Base-by-base conservation (phyloP, 2,113 vertebrate species). In the Rana temporaria region DNA sequence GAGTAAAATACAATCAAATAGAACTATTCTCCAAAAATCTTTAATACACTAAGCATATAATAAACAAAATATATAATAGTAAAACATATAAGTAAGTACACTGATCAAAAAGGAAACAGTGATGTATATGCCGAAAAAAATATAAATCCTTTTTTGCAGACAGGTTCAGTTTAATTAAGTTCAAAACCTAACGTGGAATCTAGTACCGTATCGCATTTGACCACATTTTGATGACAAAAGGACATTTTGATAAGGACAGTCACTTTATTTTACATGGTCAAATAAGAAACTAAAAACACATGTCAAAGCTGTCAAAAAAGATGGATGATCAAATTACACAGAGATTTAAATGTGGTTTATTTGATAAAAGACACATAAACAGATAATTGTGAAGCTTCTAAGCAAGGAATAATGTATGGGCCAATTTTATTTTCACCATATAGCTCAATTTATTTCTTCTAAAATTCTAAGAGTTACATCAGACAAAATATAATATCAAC, bases 161-260 rank as follows among this genome's bases (percentile, higher is more conserved):
- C 42, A 48, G 42, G 12, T 8, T 48, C 38, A 42, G 42, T 48
- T 48, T 12, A 48, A 48, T 48, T 48, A 14, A 14, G 9, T 48
- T 12, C 42, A 48, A 8, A 48, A 11, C 11, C 42, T 14, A 48
- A 48, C 14, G 42, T 48, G 42, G 7, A 14, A 48, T 48, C 42
- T 14, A 26, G 7, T 20, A 63, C 60, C 26, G 11, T 63, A 63
- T 63, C 20, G 26, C 20, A 20, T 22, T 62, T 26, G 4, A 1
- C 20, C n/a, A 20, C 20, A 63, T 26, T 2, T 63, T 63, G 6
- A 63, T 63, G 12, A 20, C 11, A 63, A 63, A 63, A 15, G 24
- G 20, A 63, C 60, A 63, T 63, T 63, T 63, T 63, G 60, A 63
- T 63, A 63, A 20, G 14, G 20, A 15, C 60, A 63, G 20, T 63